Evolutionary conservation across 2,888 invertebrate genomes (phyloP).

Genomic region (Sphinx pinastri): DNA sequence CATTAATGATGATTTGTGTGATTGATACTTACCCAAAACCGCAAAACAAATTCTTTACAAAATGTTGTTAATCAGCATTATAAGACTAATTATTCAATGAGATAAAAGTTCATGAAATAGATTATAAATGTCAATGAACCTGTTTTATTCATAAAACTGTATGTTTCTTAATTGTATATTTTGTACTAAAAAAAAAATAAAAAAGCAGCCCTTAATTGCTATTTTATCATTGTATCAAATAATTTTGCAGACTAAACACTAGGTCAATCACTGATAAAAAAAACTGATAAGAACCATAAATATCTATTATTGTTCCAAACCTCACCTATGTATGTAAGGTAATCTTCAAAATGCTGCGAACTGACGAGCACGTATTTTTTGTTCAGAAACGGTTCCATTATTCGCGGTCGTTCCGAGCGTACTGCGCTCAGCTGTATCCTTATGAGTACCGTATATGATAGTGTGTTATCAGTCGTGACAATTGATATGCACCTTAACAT

Average conservation of each 20-base stretch:
- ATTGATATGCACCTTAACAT: not conserved
- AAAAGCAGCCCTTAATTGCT: too few species aligned
- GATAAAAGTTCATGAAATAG: too few species aligned
- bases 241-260: not conserved
- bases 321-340: constrained; percentile 55
- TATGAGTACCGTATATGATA: constrained; percentile 7
- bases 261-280: not conserved
- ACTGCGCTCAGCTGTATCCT: not conserved
- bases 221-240: not conserved
- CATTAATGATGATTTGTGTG: too few species aligned
- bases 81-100: too few species aligned
- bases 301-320: constrained; percentile 21
- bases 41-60: too few species aligned
- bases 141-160: too few species aligned
- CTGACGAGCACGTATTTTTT: constrained; percentile 49
- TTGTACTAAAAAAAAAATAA: too few species aligned
- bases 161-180: too few species aligned
- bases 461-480: not conserved
- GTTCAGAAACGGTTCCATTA: constrained; percentile 67
- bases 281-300: too few species aligned
- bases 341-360: constrained; percentile 55
- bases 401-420: constrained; percentile 3
- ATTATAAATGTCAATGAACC: too few species aligned
- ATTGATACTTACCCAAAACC: too few species aligned
- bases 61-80: too few species aligned